These are phyloP conservation scores for Siniperca obscura DNA, from an alignment of 2,797 vertebrate genomes.

Conservation along the genomic window DNA sequence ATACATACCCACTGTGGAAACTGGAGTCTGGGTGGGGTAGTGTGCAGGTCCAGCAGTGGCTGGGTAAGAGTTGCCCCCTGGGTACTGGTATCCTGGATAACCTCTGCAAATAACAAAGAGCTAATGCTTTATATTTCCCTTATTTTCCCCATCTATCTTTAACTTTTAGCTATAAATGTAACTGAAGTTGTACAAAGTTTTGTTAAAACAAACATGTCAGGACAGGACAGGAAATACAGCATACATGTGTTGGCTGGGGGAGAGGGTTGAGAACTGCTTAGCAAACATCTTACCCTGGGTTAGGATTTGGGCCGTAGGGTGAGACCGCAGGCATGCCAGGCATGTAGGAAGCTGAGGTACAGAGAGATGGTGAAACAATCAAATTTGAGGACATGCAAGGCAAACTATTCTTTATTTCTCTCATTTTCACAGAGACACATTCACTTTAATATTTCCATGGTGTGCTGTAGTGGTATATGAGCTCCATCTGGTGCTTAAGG, in stretches of 20 bases:
- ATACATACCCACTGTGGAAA: conserved; percentile 92
- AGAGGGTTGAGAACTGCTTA: neutral
- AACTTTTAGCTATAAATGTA: neutral
- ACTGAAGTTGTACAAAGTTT: neutral
- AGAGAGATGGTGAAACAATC: conserved; percentile 43
- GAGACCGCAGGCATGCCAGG: conserved; percentile 92
- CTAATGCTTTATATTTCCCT: neutral
- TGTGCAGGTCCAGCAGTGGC: conserved; percentile 88
- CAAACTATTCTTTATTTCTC: neutral
- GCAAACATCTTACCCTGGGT: conserved; percentile 88
- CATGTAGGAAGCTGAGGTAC: conserved; percentile 93
- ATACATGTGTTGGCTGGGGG: neutral
- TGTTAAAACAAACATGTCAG: conserved; percentile 12
- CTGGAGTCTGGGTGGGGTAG: conserved; percentile 91
- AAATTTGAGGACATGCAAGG: neutral
- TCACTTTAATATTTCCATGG: neutral
- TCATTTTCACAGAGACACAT: neutral
- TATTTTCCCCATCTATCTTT: neutral
- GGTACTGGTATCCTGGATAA: conserved; percentile 92
- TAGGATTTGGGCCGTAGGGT: conserved; percentile 90
- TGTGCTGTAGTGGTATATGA: conserved; percentile 23
- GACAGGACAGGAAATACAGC: neutral
- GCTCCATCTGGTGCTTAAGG: conserved; percentile 77
- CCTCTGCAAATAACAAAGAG: conserved; percentile 76
- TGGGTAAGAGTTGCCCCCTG: conserved; percentile 90